phyloP scores from a whole-genome alignment of 2,888 invertebrate species.

The Eilema caniola region DNA sequence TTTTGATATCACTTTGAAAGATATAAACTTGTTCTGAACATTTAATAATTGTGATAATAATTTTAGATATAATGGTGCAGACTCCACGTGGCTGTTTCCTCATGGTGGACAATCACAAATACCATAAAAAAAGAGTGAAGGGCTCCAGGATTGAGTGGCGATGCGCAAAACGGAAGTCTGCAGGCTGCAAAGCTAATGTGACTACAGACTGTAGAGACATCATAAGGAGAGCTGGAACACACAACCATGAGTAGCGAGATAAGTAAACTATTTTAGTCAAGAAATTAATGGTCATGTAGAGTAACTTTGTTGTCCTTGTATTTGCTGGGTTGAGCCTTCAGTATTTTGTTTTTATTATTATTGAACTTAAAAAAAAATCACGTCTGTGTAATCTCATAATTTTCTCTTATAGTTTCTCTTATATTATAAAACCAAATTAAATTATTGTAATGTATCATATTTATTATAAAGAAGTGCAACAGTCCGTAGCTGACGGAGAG shows the following conservation, averaged over 20 bases:
- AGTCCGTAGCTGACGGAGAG: too few species aligned
- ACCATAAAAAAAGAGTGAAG: slow-evolving; percentile 51
- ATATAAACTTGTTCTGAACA: background rate
- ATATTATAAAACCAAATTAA: too few species aligned
- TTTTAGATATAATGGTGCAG: slow-evolving; percentile 38
- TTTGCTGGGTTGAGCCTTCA: too few species aligned
- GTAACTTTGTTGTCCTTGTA: too few species aligned
- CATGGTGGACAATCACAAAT: slow-evolving; percentile 53
- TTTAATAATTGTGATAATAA: background rate
- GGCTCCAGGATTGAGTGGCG: slow-evolving; percentile 52
- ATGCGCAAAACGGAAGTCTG: slow-evolving; percentile 52
- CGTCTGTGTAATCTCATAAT: too few species aligned
- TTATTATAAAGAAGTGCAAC: too few species aligned
- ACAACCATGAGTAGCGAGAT: slow-evolving; percentile 57
- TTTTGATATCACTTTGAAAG: background rate
- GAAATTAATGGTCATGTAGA: too few species aligned
- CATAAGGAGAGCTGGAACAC: slow-evolving; percentile 47
- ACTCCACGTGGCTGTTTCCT: slow-evolving; percentile 48
- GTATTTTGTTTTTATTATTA: too few species aligned
- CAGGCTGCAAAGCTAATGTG: slow-evolving; percentile 59
- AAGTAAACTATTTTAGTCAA: too few species aligned
- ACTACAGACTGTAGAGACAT: slow-evolving; percentile 55
- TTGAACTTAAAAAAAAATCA: too few species aligned
- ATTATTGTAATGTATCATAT: background rate
- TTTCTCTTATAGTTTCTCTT: too few species aligned